These are phyloP conservation scores for Ochotona curzoniae DNA, from an alignment of 2,113 vertebrate genomes.

Conservation along the genomic window DNA sequence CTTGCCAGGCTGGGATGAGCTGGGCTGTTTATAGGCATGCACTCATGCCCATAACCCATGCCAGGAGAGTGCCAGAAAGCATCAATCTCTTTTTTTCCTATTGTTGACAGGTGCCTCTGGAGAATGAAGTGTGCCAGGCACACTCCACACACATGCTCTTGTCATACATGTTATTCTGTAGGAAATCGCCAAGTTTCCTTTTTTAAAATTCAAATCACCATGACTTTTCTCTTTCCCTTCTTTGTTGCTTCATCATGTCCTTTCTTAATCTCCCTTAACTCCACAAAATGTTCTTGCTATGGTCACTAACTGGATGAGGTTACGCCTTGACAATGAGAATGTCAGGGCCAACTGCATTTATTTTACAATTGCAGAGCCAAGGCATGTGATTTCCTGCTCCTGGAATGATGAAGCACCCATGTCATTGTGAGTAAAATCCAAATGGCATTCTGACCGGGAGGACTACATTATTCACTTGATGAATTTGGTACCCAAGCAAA, in stretches of 20 bases:
- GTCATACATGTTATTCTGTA: background rate
- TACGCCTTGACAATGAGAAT: background rate
- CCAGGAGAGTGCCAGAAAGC: background rate
- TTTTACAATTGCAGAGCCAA: conserved; percentile 46
- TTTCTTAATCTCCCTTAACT: background rate
- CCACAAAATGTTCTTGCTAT: background rate
- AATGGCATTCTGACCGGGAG: conserved; percentile 22
- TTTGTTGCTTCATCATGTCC: background rate
- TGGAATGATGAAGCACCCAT: conserved; percentile 57
- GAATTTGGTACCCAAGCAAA: conserved; percentile 59
- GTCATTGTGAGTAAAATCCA: conserved; percentile 28
- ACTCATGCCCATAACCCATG: background rate
- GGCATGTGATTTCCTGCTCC: conserved; percentile 44
- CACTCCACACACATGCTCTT: background rate
- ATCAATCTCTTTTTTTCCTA: background rate
- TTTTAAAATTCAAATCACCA: background rate
- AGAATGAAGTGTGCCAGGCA: background rate
- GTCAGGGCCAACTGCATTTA: conserved; percentile 8
- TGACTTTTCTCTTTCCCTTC: background rate
- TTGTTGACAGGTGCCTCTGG: conserved; percentile 23
- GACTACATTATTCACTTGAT: conserved; percentile 65
- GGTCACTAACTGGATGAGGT: background rate
- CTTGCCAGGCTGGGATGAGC: too few species aligned
- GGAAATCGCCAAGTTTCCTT: background rate
- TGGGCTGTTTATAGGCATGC: background rate